A percentile compares a stretch with the other conserved stretches of the same genome.
phyloP scores from a whole-genome alignment of 1,140 invertebrate genomes.

The Drosophila nannoptera region DNA sequence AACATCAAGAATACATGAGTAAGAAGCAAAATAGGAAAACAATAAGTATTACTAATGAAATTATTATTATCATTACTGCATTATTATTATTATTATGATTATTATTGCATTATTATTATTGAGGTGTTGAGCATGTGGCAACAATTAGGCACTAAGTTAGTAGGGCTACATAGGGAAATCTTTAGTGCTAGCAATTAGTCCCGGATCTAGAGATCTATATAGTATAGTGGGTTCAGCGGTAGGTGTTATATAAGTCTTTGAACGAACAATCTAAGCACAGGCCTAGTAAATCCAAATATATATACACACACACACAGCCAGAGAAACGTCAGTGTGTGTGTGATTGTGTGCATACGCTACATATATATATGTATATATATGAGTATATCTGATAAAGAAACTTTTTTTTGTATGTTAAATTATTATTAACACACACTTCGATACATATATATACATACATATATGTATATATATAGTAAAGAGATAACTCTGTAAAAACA shows the following conservation, averaged over 20 bases:
- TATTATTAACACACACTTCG: slow-evolving; percentile 36
- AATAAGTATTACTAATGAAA: slow-evolving; percentile 58
- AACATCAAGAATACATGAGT: slow-evolving; percentile 29
- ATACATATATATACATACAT: slow-evolving; percentile 21
- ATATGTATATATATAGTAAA: too few relatives aligned
- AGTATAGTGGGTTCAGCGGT: slow-evolving; percentile 3
- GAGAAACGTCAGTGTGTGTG: too few relatives aligned
- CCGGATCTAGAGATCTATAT: slow-evolving; percentile 20
- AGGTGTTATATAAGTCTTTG: slow-evolving; percentile 23
- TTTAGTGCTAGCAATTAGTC: slow-evolving; percentile 6
- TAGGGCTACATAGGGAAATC: slow-evolving; percentile 47
- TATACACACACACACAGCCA: too few relatives aligned
- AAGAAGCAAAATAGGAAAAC: slow-evolving; percentile 37
- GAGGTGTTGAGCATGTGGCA: slow-evolving; percentile 46
- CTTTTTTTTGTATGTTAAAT: slow-evolving; percentile 39
- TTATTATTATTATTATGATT: slow-evolving; percentile 28
- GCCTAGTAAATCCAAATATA: slow-evolving; percentile 55
- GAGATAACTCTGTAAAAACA: slow-evolving; percentile 46
- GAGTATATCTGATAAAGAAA: slow-evolving; percentile 1
- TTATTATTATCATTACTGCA: slow-evolving; percentile 40
- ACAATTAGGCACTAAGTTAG: slow-evolving; percentile 30
- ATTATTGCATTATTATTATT: slow-evolving; percentile 22
- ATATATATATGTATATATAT: slow-evolving; percentile 18
- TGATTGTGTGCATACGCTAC: slow-evolving; percentile 29
- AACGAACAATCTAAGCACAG: slow-evolving; percentile 44